A percentile compares a stretch with the other conserved stretches of the same genome.
phyloP scores from a whole-genome alignment of 2,797 vertebrate species.

The Graptemys geographica region DNA sequence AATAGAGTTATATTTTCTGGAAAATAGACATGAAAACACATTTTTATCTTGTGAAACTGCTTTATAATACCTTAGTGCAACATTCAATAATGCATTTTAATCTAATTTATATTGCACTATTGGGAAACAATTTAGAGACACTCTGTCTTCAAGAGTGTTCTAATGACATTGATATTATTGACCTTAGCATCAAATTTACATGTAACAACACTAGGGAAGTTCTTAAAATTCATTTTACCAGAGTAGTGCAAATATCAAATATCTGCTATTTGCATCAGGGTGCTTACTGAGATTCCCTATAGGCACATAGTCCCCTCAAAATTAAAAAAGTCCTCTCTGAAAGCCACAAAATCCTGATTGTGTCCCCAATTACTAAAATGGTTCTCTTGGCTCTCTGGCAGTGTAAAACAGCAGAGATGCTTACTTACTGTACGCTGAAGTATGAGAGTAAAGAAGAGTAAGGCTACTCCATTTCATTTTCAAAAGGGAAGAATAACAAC shows the following conservation, averaged over 20 bases:
- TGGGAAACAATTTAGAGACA: constrained; percentile 11
- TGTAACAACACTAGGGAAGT: background rate
- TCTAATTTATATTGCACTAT: constrained; percentile 28
- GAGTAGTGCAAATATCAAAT: background rate
- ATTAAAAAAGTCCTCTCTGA: background rate
- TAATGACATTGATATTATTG: constrained; percentile 13
- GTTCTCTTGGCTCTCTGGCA: background rate
- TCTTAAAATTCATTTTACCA: constrained; percentile 31
- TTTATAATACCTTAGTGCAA: background rate
- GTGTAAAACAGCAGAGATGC: background rate
- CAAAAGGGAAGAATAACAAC: background rate
- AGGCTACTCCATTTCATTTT: background rate
- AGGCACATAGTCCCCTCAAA: background rate
- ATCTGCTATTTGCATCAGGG: background rate
- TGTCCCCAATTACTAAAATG: background rate
- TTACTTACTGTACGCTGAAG: background rate
- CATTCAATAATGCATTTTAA: background rate
- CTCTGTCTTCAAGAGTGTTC: constrained; percentile 14
- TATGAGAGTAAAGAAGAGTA: background rate
- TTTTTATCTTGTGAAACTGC: constrained; percentile 12
- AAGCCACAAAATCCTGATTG: background rate
- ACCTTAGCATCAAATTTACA: constrained; percentile 23
- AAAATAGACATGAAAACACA: constrained; percentile 1
- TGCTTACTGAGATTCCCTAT: background rate
- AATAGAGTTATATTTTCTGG: background rate